Base-by-base conservation (phyloP, 2,797 vertebrate genomes). In the Chaunax sp. region DNA sequence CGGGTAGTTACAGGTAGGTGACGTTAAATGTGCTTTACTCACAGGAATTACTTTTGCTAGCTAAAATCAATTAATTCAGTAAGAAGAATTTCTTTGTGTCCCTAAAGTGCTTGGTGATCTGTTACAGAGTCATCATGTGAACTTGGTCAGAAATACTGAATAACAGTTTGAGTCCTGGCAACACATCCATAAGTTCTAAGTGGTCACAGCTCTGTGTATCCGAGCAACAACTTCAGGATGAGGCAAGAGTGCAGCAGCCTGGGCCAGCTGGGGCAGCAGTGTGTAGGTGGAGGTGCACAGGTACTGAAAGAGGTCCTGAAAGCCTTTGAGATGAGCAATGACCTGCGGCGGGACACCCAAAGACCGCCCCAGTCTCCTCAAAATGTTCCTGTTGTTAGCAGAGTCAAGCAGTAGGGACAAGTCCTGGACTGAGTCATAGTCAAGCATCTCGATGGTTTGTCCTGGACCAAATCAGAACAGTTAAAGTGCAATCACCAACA, bases 251-350 rank as follows among this genome's bases (percentile, higher is more conserved):
- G 82, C 80, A 30, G 88, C 82, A 10, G 87, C 84, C 63, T 84
- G 84, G 54, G 87, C 84, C 77, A 90, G 83, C 26, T 90, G 87
- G 33, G 89, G 88, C 75, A 91, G 75, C 35, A 87, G 78, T 9
- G 78, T 90, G 74, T 88, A 85, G 15, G 84, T 90, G 69, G 90
- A 91, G 35, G 89, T 89, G 44, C 82, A 72, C 50, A 91, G 84
- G 65, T 91, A 90, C 53, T 86, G 85, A 51, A 91, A 92, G 44
- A 92, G 83, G 46, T 92, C 90, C 73, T 85, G 83, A 65, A 91
- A 91, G 57, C 77, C 68, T 22, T 56, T 61, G 33, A 92, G 72
- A 57, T 85, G 87, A 64, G 41, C 10, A 1, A 83, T 59, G 41
- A 91, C 64, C 70, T 85, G 84, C 44, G 86, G 83, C 1, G 87